Base-by-base conservation (phyloP, 2,888 invertebrate species). In the Hypolimnas misippus region DNA sequence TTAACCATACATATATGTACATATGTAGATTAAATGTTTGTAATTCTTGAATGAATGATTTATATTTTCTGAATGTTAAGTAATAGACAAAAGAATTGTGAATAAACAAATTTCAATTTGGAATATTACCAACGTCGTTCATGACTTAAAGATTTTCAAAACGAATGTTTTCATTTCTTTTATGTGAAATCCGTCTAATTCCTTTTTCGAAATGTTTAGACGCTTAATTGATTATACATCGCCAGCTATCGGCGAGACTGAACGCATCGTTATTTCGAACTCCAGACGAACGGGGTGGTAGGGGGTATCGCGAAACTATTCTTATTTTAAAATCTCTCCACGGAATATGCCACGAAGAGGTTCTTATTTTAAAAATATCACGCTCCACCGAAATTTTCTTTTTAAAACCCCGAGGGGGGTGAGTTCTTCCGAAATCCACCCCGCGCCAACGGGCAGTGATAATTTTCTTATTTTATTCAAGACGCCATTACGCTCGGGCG, bases 361-460 rank as follows among this genome's bases (percentile, higher is more conserved):
- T 89, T 89, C 86, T 90, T 89, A 89, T 90, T 91, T 90, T 91
- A 87, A 90, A 91, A 92, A 92, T 92, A 92, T 90, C 90, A 90
- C 90, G 91, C 89, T 90, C 88, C 86, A 89, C 89, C 91, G 84
- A 91, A 90, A 90, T 90, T 90, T 90, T 91, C 91, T 76, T 91
- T 92, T 89, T 84, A 89, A 87, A 88, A 87, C 63, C n/a, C 57
- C 76, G 82, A 71, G 85, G 86, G 84, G 86, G 84, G 86, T 87
- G 87, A 83, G 86, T 86, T 87, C 88, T 89, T 88, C 89, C 88
- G 88, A 89, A 89, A 89, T 86, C 88, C 86, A 73, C 84, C 84
- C 84, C 70, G 74, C 66, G 78, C 82, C 81, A 78, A 80, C 85
- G 88, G 89, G 87, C 87, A 87, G 87, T 87, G 89, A 89, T 89